A percentile compares a stretch with the other conserved stretches of the same genome.
phyloP scores from a whole-genome alignment of 1,140 invertebrate genomes.

The Caerostris extrusa region DNA sequence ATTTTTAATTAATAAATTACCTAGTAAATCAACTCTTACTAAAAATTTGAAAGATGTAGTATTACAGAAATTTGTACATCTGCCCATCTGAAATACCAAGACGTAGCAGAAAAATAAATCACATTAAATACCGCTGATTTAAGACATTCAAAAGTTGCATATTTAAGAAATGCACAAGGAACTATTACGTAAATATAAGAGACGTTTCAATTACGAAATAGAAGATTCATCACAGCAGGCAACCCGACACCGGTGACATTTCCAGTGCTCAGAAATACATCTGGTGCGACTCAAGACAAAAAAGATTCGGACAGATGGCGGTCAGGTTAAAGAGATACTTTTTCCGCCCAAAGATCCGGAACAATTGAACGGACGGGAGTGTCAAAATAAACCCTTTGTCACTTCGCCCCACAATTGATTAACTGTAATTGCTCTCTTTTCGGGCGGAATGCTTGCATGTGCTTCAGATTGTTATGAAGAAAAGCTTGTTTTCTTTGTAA shows the following conservation, averaged over 20 bases:
- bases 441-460: not conserved
- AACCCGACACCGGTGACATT: not conserved
- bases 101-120: too few relatives aligned
- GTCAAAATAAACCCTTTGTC: not conserved
- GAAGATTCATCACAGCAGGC: not conserved
- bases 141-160: too few relatives aligned
- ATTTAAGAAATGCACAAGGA: too few relatives aligned
- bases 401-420: not conserved
- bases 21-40: too few relatives aligned
- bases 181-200: too few relatives aligned
- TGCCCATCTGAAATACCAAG: too few relatives aligned
- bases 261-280: not conserved
- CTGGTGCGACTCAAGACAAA: not conserved
- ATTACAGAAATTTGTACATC: too few relatives aligned
- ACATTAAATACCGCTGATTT: too few relatives aligned
- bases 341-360: not conserved
- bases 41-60: too few relatives aligned
- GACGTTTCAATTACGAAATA: too few relatives aligned
- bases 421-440: not conserved
- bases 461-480: not conserved
- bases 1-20: too few relatives aligned
- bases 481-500: too few relatives aligned
- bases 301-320: not conserved
- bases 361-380: not conserved
- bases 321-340: constrained; percentile 35